Evolutionary conservation across 2,113 vertebrate genomes (phyloP).

Genomic region (Tinamus guttatus): DNA sequence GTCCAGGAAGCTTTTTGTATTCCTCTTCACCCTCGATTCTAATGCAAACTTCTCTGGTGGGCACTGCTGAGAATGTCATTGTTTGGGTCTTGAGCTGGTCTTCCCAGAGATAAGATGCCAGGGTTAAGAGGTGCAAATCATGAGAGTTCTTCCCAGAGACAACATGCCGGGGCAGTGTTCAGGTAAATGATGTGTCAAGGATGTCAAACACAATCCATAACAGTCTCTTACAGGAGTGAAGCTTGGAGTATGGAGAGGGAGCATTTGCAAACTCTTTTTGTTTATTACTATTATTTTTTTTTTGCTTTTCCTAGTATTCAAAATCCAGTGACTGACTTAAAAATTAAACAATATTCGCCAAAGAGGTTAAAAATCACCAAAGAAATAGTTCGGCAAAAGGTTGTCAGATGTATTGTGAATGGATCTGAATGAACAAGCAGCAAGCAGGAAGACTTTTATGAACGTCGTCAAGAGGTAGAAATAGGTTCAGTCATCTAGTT

Average conservation of each 20-base stretch:
- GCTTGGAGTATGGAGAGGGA: not conserved
- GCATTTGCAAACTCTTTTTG: not conserved
- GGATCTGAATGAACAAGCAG: not conserved
- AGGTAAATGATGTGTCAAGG: too few relatives aligned
- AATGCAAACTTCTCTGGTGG: too few relatives aligned
- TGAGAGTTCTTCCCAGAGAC: too few relatives aligned
- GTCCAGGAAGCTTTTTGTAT: accelerated
- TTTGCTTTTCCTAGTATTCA: not conserved
- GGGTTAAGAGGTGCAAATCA: too few relatives aligned
- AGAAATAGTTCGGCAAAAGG: not conserved
- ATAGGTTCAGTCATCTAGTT: not conserved
- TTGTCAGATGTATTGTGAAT: accelerated
- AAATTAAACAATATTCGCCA: not conserved
- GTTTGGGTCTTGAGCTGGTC: too few relatives aligned
- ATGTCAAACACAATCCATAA: too few relatives aligned
- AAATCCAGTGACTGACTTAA: not conserved
- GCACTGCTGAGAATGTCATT: too few relatives aligned
- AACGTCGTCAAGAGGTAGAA: not conserved
- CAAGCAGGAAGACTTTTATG: not conserved
- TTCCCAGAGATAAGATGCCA: too few relatives aligned
- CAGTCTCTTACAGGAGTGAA: too few relatives aligned
- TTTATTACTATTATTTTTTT: too few relatives aligned
- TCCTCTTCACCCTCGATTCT: too few relatives aligned
- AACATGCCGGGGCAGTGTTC: too few relatives aligned
- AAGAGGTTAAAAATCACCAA: not conserved